Evolutionary conservation across 1,140 invertebrate species (phyloP).

Genomic region (Meloidogyne chitwoodi): DNA sequence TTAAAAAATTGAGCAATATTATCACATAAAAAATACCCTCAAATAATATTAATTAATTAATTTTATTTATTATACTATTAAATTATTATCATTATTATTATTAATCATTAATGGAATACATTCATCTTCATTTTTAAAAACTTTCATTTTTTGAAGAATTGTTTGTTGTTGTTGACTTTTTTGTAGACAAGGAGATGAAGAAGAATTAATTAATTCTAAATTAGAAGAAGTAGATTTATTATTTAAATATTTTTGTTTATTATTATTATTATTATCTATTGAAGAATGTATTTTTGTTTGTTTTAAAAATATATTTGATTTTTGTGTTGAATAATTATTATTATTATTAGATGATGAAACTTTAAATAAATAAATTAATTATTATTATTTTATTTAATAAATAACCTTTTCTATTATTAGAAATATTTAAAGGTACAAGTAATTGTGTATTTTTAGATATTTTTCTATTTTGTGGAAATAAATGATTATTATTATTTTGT

Average conservation of each 20-base stretch:
- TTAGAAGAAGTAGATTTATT: slow-evolving; percentile 10
- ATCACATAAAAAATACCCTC: neutral
- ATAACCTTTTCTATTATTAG: neutral
- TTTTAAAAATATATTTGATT: neutral
- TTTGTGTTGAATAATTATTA: neutral
- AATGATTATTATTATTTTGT: neutral
- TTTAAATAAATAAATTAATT: neutral
- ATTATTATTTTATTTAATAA: neutral
- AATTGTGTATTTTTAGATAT: slow-evolving; percentile 1
- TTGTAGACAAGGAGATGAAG: slow-evolving; percentile 8
- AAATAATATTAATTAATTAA: too few relatives aligned
- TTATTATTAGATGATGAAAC: neutral
- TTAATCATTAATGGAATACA: neutral
- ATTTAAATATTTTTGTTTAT: neutral
- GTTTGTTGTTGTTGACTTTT: slow-evolving; percentile 2
- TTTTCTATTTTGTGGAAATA: neutral
- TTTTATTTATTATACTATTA: too few relatives aligned
- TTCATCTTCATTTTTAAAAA: neutral
- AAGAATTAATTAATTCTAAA: slow-evolving; percentile 7
- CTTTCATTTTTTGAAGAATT: neutral
- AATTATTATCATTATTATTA: too few relatives aligned
- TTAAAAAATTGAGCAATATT: too few relatives aligned
- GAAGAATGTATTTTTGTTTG: neutral
- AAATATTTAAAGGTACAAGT: neutral
- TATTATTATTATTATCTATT: neutral